Conservation (phyloP, 30 jellyfish, hydroid and myxozoan genomes). For the Aurelia sp. region DNA sequence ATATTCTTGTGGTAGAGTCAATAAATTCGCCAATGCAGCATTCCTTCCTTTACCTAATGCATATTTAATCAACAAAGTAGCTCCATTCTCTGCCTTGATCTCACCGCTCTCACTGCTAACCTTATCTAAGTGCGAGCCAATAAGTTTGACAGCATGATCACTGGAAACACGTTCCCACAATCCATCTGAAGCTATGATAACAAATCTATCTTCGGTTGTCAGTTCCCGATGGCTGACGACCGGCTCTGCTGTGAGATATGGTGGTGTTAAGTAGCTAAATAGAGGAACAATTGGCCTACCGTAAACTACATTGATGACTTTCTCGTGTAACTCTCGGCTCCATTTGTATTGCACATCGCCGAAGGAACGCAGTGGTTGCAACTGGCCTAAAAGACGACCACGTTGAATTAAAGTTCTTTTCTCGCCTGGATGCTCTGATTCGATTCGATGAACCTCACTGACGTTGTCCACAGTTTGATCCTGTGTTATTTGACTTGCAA, state of each 20-base stretch:
- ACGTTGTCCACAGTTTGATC: conserved; percentile 88
- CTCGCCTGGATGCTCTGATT: conserved; percentile 85
- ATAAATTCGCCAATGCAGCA: conserved; percentile 54
- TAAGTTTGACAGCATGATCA: conserved; percentile 84
- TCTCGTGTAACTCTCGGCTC: conserved; percentile 83
- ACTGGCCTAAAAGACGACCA: conserved; percentile 91
- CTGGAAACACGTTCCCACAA: conserved; percentile 92
- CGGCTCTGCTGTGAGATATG: conserved; percentile 95
- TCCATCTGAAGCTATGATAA: conserved; percentile 94
- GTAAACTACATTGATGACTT: conserved; percentile 76
- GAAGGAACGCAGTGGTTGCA: conserved; percentile 94
- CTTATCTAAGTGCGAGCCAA: conserved; percentile 72
- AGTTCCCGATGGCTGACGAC: conserved; percentile 66
- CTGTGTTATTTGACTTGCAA: conserved; percentile 74
- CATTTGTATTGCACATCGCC: conserved; percentile 97
- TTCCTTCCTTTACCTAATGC: conserved; percentile 80
- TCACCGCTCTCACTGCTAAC: conserved; percentile 7
- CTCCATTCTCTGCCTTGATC: conserved; percentile 66
- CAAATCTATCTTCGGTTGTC: conserved; percentile 72
- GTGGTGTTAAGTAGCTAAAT: conserved; percentile 77
- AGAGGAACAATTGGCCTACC: conserved; percentile 94
- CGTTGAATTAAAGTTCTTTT: conserved; percentile 60
- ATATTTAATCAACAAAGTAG: conserved; percentile 80
- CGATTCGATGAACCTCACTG: conserved; percentile 73
- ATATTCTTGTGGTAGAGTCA: conserved; percentile 62